These are phyloP conservation scores for Aleiodes alternator DNA, from an alignment of 2,888 invertebrate genomes.

Conservation along the genomic window DNA sequence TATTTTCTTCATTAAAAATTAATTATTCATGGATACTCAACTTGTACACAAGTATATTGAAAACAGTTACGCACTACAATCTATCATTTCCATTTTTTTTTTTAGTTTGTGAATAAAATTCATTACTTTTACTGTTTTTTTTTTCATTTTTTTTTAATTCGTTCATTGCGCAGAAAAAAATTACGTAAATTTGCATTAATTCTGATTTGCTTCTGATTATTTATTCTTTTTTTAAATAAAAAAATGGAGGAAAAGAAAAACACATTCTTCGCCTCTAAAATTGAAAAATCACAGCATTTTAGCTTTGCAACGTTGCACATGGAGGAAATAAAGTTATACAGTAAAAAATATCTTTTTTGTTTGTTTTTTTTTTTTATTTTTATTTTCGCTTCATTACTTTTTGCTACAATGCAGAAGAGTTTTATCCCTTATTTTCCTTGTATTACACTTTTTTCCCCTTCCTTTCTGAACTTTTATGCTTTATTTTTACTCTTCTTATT, in stretches of 20 bases:
- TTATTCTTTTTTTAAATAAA: constrained; percentile 16
- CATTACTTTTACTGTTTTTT: constrained; percentile 28
- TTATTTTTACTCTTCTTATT: not conserved
- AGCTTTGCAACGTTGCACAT: constrained; percentile 54
- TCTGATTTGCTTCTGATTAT: constrained; percentile 24
- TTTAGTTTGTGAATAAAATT: constrained; percentile 50
- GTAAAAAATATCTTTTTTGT: not conserved
- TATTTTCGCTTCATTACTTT: constrained; percentile 3
- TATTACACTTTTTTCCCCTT: not conserved
- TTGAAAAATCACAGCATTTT: constrained; percentile 52
- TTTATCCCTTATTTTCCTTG: constrained; percentile 28
- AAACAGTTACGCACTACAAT: constrained; percentile 54
- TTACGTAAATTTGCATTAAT: constrained; percentile 18
- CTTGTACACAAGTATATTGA: constrained; percentile 53
- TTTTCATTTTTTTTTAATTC: constrained; percentile 5
- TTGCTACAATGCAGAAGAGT: constrained; percentile 9
- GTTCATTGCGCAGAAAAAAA: constrained; percentile 34
- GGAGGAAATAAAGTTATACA: constrained; percentile 43
- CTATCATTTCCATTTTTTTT: constrained; percentile 53
- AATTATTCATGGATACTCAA: constrained; percentile 40
- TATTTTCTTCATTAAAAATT: constrained; percentile 30
- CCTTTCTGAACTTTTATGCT: not conserved
- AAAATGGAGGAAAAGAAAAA: constrained; percentile 22
- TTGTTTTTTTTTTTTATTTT: not conserved
- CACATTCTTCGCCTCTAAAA: constrained; percentile 39